Evolutionary conservation across 1,140 invertebrate species (phyloP).

Genomic region (Calycopis cecrops): DNA sequence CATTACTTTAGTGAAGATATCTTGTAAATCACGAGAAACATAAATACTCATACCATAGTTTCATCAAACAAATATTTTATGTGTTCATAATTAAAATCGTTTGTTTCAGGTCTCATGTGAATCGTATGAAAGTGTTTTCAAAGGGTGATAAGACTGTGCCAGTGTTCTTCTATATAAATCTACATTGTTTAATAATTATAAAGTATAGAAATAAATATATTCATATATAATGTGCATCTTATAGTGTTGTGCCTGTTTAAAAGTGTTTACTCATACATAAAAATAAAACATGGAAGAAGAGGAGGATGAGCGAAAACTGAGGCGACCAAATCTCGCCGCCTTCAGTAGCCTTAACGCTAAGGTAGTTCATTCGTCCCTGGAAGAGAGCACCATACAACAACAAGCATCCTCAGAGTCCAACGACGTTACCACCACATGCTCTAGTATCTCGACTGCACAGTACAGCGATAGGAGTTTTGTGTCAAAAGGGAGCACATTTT

Average conservation of each 20-base stretch:
- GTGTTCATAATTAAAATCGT: conserved; percentile 5
- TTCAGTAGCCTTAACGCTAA: conserved; percentile 57
- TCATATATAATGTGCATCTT: conserved; percentile 48
- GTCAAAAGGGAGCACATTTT: conserved; percentile 76
- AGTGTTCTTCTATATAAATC: conserved; percentile 63
- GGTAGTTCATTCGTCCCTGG: conserved; percentile 56
- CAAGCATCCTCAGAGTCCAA: conserved; percentile 61
- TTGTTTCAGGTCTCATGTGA: conserved; percentile 62
- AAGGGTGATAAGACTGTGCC: conserved; percentile 71
- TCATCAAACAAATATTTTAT: not conserved
- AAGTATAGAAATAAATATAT: conserved; percentile 55
- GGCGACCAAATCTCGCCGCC: conserved; percentile 53
- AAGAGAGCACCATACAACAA: conserved; percentile 46
- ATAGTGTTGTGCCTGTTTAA: conserved; percentile 41
- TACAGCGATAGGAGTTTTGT: conserved; percentile 73
- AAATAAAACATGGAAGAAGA: conserved; percentile 75
- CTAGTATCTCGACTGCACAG: conserved; percentile 61
- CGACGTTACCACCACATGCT: conserved; percentile 50
- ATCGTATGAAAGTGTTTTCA: conserved; percentile 52
- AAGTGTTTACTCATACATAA: conserved; percentile 35
- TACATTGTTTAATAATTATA: conserved; percentile 47
- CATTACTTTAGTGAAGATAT: too few relatives aligned
- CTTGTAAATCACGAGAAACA: not conserved
- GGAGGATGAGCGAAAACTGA: conserved; percentile 69
- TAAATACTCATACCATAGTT: not conserved